A percentile compares a stretch with the other conserved stretches of the same genome.
phyloP scores from a whole-genome alignment of 30 jellyfish, hydroid and myxozoan genomes.

The Catostylus mosaicus region DNA sequence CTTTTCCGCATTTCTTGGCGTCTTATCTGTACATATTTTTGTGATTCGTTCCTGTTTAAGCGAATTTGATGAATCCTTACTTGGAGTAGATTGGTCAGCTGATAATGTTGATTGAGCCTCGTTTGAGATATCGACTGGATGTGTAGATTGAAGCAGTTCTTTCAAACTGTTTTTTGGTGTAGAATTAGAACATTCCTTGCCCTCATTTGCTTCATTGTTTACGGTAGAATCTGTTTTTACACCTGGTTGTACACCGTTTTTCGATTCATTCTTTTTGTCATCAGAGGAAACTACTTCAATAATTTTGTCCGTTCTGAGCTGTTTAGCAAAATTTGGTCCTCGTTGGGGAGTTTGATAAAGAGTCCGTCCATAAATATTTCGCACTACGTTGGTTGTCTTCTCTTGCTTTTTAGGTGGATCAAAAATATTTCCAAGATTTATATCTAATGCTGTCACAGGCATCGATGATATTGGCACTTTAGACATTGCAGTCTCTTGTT shows the following conservation, averaged over 20 bases:
- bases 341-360: conserved; percentile 27
- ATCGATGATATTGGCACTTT: conserved; percentile 47
- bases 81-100: neutral
- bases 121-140: neutral
- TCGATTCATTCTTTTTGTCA: neutral
- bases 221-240: too few relatives aligned
- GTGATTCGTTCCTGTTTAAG: neutral
- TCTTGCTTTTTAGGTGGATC: conserved; percentile 1
- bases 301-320: conserved; percentile 55
- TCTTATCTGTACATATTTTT: neutral
- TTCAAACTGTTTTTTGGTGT: neutral
- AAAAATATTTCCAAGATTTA: conserved; percentile 3
- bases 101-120: neutral
- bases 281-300: neutral
- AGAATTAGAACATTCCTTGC: too few relatives aligned
- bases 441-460: conserved; percentile 34
- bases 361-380: conserved; percentile 67
- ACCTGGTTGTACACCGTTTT: too few relatives aligned
- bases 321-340: conserved; percentile 50
- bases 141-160: neutral
- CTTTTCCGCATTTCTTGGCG: neutral
- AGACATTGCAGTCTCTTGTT: conserved; percentile 3
- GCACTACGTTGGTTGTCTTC: neutral
- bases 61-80: neutral
- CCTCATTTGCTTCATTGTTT: too few relatives aligned